Percentiles rank a stretch among this genome's conserved stretches.
phyloP scores from a whole-genome alignment of 2,888 invertebrate species.

The Nineta flava region DNA sequence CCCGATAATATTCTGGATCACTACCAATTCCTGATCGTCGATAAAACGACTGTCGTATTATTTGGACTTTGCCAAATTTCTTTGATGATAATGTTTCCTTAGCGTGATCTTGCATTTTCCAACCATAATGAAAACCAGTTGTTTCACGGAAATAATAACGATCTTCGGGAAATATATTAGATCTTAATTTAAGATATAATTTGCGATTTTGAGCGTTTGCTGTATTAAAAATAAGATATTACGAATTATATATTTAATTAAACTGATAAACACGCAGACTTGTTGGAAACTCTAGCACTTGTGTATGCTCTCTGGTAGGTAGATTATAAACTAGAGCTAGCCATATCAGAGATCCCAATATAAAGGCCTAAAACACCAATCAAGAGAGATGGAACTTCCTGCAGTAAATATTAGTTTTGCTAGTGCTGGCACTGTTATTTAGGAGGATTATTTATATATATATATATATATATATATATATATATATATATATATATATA shows the following conservation, averaged over 20 bases:
- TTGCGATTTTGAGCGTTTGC: constrained; percentile 3
- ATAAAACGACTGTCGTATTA: constrained; percentile 39
- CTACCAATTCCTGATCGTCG: constrained; percentile 33
- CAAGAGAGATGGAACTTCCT: no score
- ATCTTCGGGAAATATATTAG: constrained; percentile 35
- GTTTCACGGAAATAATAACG: constrained; percentile 35
- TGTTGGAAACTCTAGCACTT: no score
- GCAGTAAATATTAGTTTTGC: no score
- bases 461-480: no score
- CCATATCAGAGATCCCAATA: not conserved
- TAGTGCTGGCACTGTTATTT: no score
- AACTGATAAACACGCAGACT: no score
- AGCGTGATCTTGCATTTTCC: constrained; percentile 34
- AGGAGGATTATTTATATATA: no score
- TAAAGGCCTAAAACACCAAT: no score
- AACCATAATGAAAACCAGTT: constrained; percentile 39
- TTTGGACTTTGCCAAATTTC: constrained; percentile 32
- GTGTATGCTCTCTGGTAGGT: no score
- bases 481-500: no score
- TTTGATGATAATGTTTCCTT: constrained; percentile 18
- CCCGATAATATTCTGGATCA: constrained; percentile 37
- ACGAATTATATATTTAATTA: no score
- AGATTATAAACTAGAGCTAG: not conserved
- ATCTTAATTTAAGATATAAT: constrained; percentile 31
- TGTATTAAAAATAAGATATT: not conserved